phyloP scores from a whole-genome alignment of 2,888 invertebrate genomes.

The Julus scanicus region DNA sequence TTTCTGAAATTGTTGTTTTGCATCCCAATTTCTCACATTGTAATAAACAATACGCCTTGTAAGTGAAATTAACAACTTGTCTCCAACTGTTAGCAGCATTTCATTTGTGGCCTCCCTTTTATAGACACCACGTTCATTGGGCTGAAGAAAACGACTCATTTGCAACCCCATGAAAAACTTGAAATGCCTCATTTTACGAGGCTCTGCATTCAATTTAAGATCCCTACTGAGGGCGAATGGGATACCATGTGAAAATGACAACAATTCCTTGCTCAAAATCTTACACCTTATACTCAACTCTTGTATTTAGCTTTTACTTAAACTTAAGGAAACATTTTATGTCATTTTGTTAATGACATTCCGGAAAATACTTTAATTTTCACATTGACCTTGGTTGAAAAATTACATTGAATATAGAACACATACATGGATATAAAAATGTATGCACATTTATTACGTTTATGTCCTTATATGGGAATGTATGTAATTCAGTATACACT shows the following conservation, averaged over 20 bases:
- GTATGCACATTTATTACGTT: too few relatives aligned
- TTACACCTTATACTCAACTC: neutral
- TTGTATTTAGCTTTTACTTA: neutral
- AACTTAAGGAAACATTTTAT: neutral
- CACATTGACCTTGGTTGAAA: neutral
- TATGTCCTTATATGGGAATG: too few relatives aligned
- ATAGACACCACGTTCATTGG: slow-evolving; percentile 43
- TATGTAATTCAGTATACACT: too few relatives aligned
- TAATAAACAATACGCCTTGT: slow-evolving; percentile 13
- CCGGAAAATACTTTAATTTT: neutral
- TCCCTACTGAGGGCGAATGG: slow-evolving; percentile 16
- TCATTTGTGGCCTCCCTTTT: neutral
- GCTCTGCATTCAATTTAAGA: slow-evolving; percentile 6
- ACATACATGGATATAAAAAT: too few relatives aligned
- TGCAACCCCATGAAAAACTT: slow-evolving; percentile 40
- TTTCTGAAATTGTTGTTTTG: neutral
- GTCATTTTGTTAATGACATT: neutral
- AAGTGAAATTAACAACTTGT: slow-evolving; percentile 43
- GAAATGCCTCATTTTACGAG: slow-evolving; percentile 28
- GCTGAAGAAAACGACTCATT: slow-evolving; percentile 35
- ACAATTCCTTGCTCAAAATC: neutral
- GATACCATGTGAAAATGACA: neutral
- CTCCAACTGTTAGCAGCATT: slow-evolving; percentile 47
- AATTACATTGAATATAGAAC: too few relatives aligned
- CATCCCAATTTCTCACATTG: slow-evolving; percentile 9